Evolutionary conservation across 2,888 invertebrate species (phyloP).

Genomic region (Ennomos fuscantarius): DNA sequence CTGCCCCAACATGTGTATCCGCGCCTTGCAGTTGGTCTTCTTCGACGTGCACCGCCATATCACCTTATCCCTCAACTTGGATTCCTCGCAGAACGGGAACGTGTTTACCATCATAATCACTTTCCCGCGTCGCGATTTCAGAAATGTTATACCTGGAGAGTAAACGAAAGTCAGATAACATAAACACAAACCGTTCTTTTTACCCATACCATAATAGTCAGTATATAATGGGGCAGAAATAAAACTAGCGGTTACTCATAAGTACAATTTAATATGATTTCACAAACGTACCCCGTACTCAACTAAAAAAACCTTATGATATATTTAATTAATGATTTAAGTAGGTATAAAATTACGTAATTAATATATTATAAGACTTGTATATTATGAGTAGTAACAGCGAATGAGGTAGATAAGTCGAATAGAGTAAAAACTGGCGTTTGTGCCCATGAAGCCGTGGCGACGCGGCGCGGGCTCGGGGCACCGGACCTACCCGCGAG

Average conservation of each 20-base stretch:
- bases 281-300: conserved; percentile 83
- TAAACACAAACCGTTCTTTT: conserved; percentile 9
- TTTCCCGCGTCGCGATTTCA: conserved; percentile 81
- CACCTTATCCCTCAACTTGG: conserved; percentile 79
- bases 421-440: conserved; percentile 50
- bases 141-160: conserved; percentile 79
- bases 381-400: conserved; percentile 69
- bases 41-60: conserved; percentile 83
- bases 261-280: conserved; percentile 84
- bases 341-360: conserved; percentile 80
- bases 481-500: conserved; percentile 59
- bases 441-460: conserved; percentile 62
- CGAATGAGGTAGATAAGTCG: conserved; percentile 74
- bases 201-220: conserved; percentile 2
- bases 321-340: conserved; percentile 62
- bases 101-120: conserved; percentile 84
- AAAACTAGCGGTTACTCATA: conserved; percentile 80
- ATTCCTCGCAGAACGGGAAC: conserved; percentile 83
- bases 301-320: conserved; percentile 77
- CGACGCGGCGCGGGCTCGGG: conserved; percentile 45
- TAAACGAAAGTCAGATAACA: conserved; percentile 60
- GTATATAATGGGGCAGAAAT: conserved; percentile 50
- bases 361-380: conserved; percentile 62
- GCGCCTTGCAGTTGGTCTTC: conserved; percentile 82
- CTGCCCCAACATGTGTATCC: conserved; percentile 79